Conservation (phyloP, 2,888 invertebrate genomes). For the Hirudinaria manillensis region DNA sequence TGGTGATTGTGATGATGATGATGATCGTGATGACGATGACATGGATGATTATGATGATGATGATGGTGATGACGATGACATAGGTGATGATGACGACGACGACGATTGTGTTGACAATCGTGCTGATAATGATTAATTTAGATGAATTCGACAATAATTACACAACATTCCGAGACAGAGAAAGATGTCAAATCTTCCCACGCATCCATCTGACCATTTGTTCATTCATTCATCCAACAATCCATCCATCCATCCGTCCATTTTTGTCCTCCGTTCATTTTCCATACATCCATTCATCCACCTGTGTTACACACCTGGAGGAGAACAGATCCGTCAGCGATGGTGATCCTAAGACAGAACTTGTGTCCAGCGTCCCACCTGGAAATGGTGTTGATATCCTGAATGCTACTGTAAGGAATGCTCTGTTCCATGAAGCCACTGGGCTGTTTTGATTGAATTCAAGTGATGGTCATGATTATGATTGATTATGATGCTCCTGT, state of each 20-base stretch:
- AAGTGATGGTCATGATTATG: not conserved
- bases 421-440: conserved; percentile 62
- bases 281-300: not conserved
- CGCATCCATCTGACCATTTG: not conserved
- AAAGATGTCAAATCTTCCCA: not conserved
- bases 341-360: conserved; percentile 70
- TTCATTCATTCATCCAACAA: not conserved
- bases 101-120: too few species aligned
- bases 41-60: too few species aligned
- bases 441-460: conserved; percentile 45
- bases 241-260: not conserved
- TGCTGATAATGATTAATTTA: too few species aligned
- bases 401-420: conserved; percentile 68
- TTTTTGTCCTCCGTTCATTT: not conserved
- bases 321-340: conserved; percentile 69
- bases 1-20: too few species aligned
- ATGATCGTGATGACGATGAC: too few species aligned
- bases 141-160: not conserved
- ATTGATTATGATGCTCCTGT: not conserved
- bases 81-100: too few species aligned
- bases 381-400: conserved; percentile 70
- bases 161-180: not conserved
- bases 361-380: conserved; percentile 75
- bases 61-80: too few species aligned
- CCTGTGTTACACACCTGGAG: conserved; percentile 61